Conservation (phyloP, 2,797 vertebrate species). For the Lagorchestes hirsutus region DNA sequence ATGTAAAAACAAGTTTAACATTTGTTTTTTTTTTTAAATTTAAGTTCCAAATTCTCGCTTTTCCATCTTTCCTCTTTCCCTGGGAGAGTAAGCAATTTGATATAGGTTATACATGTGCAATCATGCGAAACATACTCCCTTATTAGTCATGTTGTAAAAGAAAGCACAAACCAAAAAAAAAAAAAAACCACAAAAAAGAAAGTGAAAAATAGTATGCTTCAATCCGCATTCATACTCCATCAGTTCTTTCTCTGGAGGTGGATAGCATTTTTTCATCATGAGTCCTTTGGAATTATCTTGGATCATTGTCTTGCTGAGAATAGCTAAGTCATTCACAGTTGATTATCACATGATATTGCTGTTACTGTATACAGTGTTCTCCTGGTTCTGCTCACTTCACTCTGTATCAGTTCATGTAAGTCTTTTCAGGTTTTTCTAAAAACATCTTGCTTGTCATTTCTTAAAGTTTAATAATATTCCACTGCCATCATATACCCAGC, state of each 20-base stretch:
- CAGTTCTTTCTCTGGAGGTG: background rate
- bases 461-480: background rate
- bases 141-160: background rate
- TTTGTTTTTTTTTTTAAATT: background rate
- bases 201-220: background rate
- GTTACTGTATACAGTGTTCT: background rate
- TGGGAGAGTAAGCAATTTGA: background rate
- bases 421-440: no score
- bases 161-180: background rate
- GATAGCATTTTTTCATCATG: background rate
- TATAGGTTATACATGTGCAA: background rate
- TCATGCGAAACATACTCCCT: background rate
- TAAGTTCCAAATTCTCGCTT: background rate
- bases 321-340: background rate
- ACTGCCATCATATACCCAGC: background rate
- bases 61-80: background rate
- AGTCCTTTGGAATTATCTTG: background rate
- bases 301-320: background rate
- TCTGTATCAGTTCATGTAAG: no score
- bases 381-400: background rate
- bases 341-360: background rate
- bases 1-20: background rate
- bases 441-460: no score
- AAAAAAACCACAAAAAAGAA: background rate
- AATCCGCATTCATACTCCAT: background rate